phyloP scores from a whole-genome alignment of 2,797 vertebrate species.

The Lophotriccus pileatus region DNA sequence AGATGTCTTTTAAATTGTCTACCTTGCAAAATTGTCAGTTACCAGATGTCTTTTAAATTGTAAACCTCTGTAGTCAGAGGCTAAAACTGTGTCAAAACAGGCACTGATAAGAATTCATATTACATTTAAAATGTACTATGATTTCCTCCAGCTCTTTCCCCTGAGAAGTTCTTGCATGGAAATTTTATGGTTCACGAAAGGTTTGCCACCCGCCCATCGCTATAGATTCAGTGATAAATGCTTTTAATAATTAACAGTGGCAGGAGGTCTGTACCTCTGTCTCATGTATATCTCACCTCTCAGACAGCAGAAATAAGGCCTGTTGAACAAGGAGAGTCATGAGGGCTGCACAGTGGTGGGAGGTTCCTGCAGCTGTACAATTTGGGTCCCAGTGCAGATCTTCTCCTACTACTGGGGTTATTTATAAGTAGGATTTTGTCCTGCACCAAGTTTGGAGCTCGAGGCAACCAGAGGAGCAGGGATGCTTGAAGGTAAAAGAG shows the following conservation, averaged over 20 bases:
- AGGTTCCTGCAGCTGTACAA: neutral
- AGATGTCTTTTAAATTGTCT: conserved; percentile 37
- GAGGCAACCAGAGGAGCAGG: neutral
- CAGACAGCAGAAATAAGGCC: neutral
- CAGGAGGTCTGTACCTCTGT: neutral
- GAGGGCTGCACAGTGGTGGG: neutral
- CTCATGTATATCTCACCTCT: neutral
- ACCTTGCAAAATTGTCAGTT: neutral
- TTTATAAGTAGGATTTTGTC: neutral
- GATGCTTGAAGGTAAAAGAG: neutral
- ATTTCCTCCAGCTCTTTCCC: neutral
- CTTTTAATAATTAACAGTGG: conserved; percentile 37
- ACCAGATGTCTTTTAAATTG: conserved; percentile 37
- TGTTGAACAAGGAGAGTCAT: neutral
- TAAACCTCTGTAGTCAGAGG: conserved; percentile 11
- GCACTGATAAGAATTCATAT: neutral
- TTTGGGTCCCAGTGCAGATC: neutral
- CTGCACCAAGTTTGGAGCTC: neutral
- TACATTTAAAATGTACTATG: neutral
- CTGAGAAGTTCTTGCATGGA: neutral
- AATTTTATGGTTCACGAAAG: neutral
- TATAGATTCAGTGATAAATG: neutral
- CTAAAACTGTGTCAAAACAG: conserved; percentile 19
- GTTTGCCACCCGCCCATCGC: accelerated
- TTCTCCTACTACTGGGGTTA: neutral